Conservation (phyloP, 2,888 invertebrate species). For the Agrochola lota region DNA sequence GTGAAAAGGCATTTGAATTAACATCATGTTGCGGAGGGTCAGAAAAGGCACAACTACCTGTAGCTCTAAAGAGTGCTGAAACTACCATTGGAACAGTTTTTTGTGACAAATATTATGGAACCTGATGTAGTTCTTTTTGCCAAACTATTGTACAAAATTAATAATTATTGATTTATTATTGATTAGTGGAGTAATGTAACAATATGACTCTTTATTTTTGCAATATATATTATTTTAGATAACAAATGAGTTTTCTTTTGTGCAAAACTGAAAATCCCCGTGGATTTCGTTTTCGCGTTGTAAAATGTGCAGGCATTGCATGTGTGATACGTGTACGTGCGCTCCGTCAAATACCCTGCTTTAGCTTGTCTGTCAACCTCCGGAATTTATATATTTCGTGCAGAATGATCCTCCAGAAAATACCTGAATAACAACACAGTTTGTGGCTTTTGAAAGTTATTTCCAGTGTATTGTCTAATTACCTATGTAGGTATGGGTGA, state of each 20-base stretch:
- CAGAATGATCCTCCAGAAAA: background rate
- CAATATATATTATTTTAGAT: constrained; percentile 1
- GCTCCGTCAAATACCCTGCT: constrained; percentile 42
- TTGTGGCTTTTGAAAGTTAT: background rate
- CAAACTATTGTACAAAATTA: background rate
- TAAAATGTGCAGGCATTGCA: constrained; percentile 45
- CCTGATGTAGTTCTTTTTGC: background rate
- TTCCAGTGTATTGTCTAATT: background rate
- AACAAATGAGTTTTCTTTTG: constrained; percentile 13
- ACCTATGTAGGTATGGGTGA: background rate
- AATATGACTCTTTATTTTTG: background rate
- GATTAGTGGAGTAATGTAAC: background rate
- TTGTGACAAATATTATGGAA: background rate
- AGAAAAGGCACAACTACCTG: background rate
- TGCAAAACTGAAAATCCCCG: constrained; percentile 6
- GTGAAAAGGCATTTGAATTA: constrained; percentile 27
- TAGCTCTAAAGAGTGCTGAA: background rate
- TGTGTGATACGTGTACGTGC: constrained; percentile 12
- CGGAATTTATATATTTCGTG: constrained; percentile 28
- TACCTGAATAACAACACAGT: background rate
- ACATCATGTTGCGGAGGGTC: background rate
- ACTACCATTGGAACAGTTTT: background rate
- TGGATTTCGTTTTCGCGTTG: constrained; percentile 27
- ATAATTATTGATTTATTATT: background rate
- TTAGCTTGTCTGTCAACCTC: constrained; percentile 34